Percentiles rank a stretch among this genome's conserved stretches.
Evolutionary conservation across 2,113 vertebrate species (phyloP).

Genomic region (Junco hyemalis): DNA sequence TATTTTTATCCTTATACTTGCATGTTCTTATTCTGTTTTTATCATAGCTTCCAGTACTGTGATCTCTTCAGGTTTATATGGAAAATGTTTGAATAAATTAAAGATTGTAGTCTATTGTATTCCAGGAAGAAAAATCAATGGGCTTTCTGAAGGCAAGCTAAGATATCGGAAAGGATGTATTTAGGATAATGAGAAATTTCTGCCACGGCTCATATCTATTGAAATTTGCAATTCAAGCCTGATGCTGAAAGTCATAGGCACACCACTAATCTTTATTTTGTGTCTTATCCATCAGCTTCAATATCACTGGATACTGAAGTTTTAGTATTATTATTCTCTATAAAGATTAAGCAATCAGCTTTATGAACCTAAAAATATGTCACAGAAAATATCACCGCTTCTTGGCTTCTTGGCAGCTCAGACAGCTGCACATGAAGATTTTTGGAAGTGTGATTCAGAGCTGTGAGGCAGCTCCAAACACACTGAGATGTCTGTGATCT

Average conservation of each 20-base stretch:
- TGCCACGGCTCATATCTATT: not conserved
- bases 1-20: not conserved
- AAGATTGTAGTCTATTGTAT: not conserved
- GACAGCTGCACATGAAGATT: not conserved
- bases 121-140: not conserved
- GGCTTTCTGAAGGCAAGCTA: not conserved
- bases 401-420: not conserved
- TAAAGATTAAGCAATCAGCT: not conserved
- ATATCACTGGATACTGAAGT: not conserved
- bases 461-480: not conserved
- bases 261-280: not conserved
- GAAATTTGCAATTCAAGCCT: not conserved
- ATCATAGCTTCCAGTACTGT: not conserved
- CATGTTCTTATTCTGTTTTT: not conserved
- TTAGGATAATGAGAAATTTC: not conserved
- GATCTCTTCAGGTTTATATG: not conserved
- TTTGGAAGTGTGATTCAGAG: not conserved
- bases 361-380: not conserved
- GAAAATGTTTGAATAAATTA: not conserved
- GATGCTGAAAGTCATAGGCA: not conserved
- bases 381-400: not conserved
- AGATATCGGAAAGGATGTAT: not conserved
- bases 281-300: not conserved
- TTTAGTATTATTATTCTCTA: not conserved
- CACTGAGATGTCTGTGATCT: not conserved